Percentiles rank a stretch among this genome's conserved stretches.
Evolutionary conservation across 1,140 invertebrate genomes (phyloP).

Genomic region (Bombus pyrosoma): DNA sequence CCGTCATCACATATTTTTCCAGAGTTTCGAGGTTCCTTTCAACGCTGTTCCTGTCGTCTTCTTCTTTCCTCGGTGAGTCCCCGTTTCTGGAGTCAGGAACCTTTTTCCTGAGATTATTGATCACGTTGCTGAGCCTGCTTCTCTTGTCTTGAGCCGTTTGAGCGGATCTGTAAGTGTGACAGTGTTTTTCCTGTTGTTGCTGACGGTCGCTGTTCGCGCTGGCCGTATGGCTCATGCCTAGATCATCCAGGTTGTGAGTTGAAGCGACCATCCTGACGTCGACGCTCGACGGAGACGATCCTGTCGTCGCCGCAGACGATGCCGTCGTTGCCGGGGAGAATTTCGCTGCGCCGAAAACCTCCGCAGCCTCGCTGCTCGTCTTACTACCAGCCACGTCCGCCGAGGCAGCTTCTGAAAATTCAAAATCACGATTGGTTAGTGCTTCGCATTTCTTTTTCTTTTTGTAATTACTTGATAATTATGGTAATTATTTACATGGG

Average conservation of each 20-base stretch:
- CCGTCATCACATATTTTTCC: slow-evolving; percentile 81
- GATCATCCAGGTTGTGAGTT: slow-evolving; percentile 76
- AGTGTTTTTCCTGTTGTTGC: slow-evolving; percentile 66
- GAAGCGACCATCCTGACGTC: slow-evolving; percentile 78
- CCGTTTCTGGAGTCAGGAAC: slow-evolving; percentile 68
- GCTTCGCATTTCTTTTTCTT: neutral
- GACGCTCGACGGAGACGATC: slow-evolving; percentile 29
- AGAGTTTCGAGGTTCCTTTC: slow-evolving; percentile 77
- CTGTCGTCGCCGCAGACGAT: slow-evolving; percentile 49
- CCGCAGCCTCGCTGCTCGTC: slow-evolving; percentile 61
- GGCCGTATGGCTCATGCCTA: slow-evolving; percentile 70
- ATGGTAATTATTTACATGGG: too few species aligned
- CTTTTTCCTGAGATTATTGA: slow-evolving; percentile 79
- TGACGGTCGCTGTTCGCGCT: slow-evolving; percentile 71
- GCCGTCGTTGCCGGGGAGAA: slow-evolving; percentile 55
- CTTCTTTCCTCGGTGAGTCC: slow-evolving; percentile 54
- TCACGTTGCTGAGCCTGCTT: slow-evolving; percentile 79
- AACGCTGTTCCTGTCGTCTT: slow-evolving; percentile 72
- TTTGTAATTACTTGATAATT: neutral
- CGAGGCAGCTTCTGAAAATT: slow-evolving; percentile 73
- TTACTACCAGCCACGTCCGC: slow-evolving; percentile 74
- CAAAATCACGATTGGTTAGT: neutral
- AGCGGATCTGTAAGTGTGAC: slow-evolving; percentile 63
- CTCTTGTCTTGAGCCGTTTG: slow-evolving; percentile 79
- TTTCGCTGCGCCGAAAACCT: slow-evolving; percentile 59